Percentiles rank a stretch among this genome's conserved stretches.
Conservation (phyloP, 2,888 invertebrate species). For the Heteromyza rotundicornis region DNA sequence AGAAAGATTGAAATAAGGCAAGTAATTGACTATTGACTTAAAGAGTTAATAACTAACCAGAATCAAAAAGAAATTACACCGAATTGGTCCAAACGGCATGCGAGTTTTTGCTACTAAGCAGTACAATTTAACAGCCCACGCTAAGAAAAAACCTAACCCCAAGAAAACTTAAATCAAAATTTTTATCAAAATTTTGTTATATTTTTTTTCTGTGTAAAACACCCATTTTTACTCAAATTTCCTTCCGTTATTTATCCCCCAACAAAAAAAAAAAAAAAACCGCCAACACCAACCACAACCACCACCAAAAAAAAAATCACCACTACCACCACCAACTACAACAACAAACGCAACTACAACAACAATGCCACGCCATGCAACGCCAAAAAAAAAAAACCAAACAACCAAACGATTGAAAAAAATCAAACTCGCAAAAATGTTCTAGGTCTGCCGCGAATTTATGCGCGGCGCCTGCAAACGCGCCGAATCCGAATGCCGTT, state of each 20-base stretch:
- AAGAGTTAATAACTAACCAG: conserved; percentile 3
- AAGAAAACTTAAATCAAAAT: not conserved
- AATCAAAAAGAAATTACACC: conserved; percentile 3
- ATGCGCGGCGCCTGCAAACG: conserved; percentile 98
- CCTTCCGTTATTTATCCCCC: conserved; percentile 55
- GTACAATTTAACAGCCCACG: not conserved
- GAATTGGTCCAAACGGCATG: no score
- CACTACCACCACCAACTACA: conserved; percentile 42
- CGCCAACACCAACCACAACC: conserved; percentile 36
- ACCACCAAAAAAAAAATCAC: conserved; percentile 30
- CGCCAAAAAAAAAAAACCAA: conserved; percentile 29
- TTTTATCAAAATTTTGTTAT: conserved; percentile 7
- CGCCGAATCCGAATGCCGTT: conserved; percentile 97
- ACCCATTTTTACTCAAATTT: conserved; percentile 51
- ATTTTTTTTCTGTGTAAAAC: not conserved
- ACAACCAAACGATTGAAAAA: conserved; percentile 27
- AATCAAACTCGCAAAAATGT: conserved; percentile 31
- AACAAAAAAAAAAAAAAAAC: conserved; percentile 35
- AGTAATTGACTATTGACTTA: conserved; percentile 26
- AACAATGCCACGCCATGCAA: conserved; percentile 7
- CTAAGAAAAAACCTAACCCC: conserved; percentile 1
- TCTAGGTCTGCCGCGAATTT: conserved; percentile 97
- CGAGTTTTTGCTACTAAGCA: no score
- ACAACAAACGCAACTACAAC: conserved; percentile 35
- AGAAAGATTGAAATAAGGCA: not conserved